Evolutionary conservation across 2,113 vertebrate species (phyloP), one percentile per base, ranked within the genome.

Genomic region (Malaclemys terrapin): DNA sequence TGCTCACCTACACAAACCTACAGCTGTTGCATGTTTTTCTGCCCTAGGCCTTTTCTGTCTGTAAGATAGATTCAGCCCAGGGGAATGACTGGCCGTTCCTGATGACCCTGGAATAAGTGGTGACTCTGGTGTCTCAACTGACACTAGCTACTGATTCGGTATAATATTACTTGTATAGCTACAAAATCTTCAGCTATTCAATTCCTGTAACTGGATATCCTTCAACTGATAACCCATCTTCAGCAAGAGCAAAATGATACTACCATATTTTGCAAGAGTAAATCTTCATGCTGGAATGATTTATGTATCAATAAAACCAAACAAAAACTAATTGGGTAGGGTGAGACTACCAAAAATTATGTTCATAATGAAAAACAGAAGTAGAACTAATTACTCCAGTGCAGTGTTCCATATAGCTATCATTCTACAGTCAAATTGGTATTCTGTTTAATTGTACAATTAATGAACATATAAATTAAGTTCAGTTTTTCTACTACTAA

Each of bases 401-500:
- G 93, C 97, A 93, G 86, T 38, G 69, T 96, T 97, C 93, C 92
- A 88, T 94, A 97, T 93, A 93, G 87, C 84, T 97, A 69, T 96
- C 94, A 94, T 97, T 97, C 96, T 95, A 87, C 29, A 82, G 84
- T 94, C n/a, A 95, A 97, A 89, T 97, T 93, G 96, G 76, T 62
- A 93, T 94, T 97, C 96, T 87, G 88, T 94, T 97, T 97, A 96
- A 98, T 97, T 96, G 93, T 95, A 97, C 94, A 98, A 95, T 95
- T 98, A 98, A 97, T 95, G 96, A 98, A 93, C 86, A 91, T 96
- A 98, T 97, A 97, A 97, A 97, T 95, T 95, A 93, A 97, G 96
- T 95, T 96, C 96, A 96, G 93, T 95, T 95, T 97, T 97, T 96
- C 79, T 65, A 93, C 79, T 72, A 95, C 84, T 89, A 97, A 96